Evolutionary conservation across 2,888 invertebrate species (phyloP).

Genomic region (Dromius quadrimaculatus): DNA sequence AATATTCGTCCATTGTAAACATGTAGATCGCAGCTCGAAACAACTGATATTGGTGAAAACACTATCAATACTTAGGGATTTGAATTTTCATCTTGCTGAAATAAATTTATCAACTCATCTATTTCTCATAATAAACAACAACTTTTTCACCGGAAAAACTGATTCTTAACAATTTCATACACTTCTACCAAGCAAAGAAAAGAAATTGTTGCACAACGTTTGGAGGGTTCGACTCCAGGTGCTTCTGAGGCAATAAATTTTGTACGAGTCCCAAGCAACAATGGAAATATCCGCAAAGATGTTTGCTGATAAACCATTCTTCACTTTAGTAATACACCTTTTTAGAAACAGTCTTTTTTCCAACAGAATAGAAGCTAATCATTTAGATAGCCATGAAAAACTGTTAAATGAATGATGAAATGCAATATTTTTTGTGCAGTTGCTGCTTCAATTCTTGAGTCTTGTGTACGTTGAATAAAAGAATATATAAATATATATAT

Average conservation of each 20-base stretch:
- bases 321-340: constrained; percentile 45
- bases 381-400: constrained; percentile 23
- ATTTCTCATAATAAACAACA: too few species aligned
- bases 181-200: neutral
- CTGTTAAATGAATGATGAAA: constrained; percentile 9
- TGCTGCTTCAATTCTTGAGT: neutral
- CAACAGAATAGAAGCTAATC: constrained; percentile 17
- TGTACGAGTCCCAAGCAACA: constrained; percentile 22
- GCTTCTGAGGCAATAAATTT: constrained; percentile 21
- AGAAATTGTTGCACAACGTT: neutral
- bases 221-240: constrained; percentile 23
- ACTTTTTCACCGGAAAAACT: too few species aligned
- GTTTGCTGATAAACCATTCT: constrained; percentile 49
- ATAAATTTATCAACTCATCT: too few species aligned
- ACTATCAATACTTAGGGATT: too few species aligned
- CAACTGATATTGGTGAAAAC: too few species aligned
- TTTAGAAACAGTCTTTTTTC: constrained; percentile 23
- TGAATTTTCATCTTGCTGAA: too few species aligned
- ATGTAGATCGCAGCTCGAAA: too few species aligned
- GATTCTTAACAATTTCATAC: too few species aligned
- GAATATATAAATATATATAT: neutral
- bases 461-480: neutral
- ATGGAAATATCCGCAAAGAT: constrained; percentile 44
- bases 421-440: neutral
- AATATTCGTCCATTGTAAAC: too few species aligned